Evolutionary conservation across 2,888 invertebrate genomes (phyloP).

Genomic region (Nephrotoma appendiculata): DNA sequence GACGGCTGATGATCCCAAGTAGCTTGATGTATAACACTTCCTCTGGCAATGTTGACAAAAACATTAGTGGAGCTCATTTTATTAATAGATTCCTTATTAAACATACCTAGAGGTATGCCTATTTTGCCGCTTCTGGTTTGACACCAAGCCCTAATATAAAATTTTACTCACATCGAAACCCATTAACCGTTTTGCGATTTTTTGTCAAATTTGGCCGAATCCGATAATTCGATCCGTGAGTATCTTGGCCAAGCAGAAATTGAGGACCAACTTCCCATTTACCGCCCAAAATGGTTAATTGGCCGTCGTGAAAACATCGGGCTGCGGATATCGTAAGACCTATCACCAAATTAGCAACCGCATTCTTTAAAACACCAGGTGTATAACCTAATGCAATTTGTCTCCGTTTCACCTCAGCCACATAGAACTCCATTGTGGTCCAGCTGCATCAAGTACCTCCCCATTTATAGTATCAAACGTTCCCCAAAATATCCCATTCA

Average conservation of each 20-base stretch:
- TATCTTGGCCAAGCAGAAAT: constrained; percentile 59
- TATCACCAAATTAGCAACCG: constrained; percentile 65
- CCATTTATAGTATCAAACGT: constrained; percentile 9
- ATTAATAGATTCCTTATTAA: constrained; percentile 42
- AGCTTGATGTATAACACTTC: constrained; percentile 65
- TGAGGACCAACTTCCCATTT: constrained; percentile 47
- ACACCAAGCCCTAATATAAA: constrained; percentile 51
- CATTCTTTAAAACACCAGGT: constrained; percentile 49
- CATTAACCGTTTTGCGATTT: constrained; percentile 48
- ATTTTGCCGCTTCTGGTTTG: constrained; percentile 41
- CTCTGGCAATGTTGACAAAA: constrained; percentile 50
- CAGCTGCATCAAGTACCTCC: constrained; percentile 12
- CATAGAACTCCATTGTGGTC: constrained; percentile 53
- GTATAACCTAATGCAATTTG: constrained; percentile 59
- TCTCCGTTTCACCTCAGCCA: constrained; percentile 45
- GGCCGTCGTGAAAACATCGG: constrained; percentile 56
- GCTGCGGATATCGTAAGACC: constrained; percentile 54
- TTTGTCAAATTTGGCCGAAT: constrained; percentile 57
- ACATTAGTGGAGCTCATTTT: constrained; percentile 54
- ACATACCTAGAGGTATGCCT: constrained; percentile 29
- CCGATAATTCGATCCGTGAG: constrained; percentile 54
- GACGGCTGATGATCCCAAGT: constrained; percentile 73
- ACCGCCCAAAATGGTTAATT: constrained; percentile 36
- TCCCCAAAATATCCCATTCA: constrained; percentile 14
- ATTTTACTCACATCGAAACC: constrained; percentile 52